These are phyloP conservation scores for Tinea trinotella DNA, from an alignment of 2,888 invertebrate genomes.

Conservation along the genomic window DNA sequence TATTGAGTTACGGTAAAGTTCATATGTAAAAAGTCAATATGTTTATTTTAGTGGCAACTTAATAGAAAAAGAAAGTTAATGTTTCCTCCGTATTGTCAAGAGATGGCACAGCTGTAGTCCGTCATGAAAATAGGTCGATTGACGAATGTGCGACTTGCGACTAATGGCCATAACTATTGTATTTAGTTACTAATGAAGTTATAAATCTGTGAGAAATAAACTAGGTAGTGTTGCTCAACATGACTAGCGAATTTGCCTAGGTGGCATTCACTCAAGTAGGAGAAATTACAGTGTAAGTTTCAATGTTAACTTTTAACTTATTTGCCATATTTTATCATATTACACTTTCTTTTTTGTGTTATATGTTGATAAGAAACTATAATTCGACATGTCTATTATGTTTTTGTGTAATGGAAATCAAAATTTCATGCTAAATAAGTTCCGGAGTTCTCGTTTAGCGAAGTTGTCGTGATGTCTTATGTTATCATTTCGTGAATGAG, in stretches of 20 bases:
- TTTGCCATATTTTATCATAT: slow-evolving; percentile 13
- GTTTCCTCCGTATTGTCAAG: slow-evolving; percentile 10
- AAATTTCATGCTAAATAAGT: too few species aligned
- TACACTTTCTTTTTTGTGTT: neutral
- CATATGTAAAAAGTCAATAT: neutral
- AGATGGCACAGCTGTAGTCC: slow-evolving; percentile 20
- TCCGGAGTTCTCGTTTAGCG: too few species aligned
- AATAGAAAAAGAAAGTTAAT: neutral
- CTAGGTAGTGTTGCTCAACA: neutral
- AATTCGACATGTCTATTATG: neutral
- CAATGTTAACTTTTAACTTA: neutral
- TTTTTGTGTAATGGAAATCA: too few species aligned
- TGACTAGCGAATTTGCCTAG: slow-evolving; percentile 1
- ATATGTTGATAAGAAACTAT: neutral
- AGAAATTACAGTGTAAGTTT: slow-evolving; percentile 4
- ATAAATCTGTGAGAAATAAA: neutral
- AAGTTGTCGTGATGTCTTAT: neutral
- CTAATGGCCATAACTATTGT: neutral
- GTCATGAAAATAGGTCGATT: slow-evolving; percentile 13
- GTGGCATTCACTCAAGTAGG: neutral
- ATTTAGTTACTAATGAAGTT: slow-evolving; percentile 7
- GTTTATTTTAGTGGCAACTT: slow-evolving; percentile 2
- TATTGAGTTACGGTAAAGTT: too few species aligned
- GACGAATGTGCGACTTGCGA: neutral
- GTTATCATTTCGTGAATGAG: slow-evolving; percentile 5